Evolutionary conservation across 2,888 invertebrate genomes (phyloP), one percentile per base, ranked within the genome.

Genomic region (Leucoptera coffeella): DNA sequence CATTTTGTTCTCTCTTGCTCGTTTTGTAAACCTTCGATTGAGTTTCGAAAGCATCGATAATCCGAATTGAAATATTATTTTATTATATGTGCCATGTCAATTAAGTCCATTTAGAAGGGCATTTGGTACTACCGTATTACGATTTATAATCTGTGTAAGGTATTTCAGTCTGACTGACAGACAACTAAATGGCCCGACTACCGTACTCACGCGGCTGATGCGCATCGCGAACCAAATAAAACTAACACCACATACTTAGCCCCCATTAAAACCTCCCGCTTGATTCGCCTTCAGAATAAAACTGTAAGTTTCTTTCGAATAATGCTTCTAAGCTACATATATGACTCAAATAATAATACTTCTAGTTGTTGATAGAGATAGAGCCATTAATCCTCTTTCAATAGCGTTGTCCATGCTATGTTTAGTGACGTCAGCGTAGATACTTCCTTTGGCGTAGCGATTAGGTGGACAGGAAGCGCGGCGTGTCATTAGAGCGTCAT

Each of bases 401-500:
- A n/a, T n/a, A n/a, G n/a, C n/a, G n/a, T n/a, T n/a, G n/a, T n/a
- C n/a, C n/a, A n/a, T n/a, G n/a, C n/a, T n/a, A n/a, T n/a, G n/a
- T n/a, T 59, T 54, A 60, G 58, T 58, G 58, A 59, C 60, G 53
- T n/a, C 52, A 59, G 59, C 54, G 58, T 50, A 55, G 54, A 45
- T 50, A 61, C 61, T 61, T 60, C 60, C 59, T 59, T 55, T 41
- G 39, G 47, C 59, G 60, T 41, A 39, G 47, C 59, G 60, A 67
- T 65, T 65, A 65, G 55, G 58, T 50, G 52, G 51, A 57, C 67
- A 62, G 69, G 69, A 69, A 69, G 56, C 54, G 44, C 44, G 44
- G 45, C 43, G 64, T 58, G 61, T 67, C 64, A 67, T 67, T 69
- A 67, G 40, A 49, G 54, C 60, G 64, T 67, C 67, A 67, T 49